phyloP scores from a whole-genome alignment of 1,140 invertebrate genomes.

The Penaeus vannamei region DNA sequence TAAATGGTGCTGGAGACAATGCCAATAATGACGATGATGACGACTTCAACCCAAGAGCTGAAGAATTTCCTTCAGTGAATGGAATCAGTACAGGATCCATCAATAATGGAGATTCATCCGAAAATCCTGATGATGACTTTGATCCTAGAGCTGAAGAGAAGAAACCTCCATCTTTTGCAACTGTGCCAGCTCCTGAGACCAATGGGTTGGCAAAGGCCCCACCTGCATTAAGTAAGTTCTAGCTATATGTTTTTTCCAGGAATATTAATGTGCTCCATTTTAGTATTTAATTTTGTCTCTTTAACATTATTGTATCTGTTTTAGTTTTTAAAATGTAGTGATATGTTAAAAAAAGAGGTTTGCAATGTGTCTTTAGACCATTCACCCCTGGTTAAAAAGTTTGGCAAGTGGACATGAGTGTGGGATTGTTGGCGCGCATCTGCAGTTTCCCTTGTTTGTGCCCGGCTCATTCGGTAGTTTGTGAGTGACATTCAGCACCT shows the following conservation, averaged over 20 bases:
- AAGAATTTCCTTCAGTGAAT: slow-evolving; percentile 34
- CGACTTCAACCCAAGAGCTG: slow-evolving; percentile 67
- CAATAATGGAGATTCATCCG: slow-evolving; percentile 76
- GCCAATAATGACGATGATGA: slow-evolving; percentile 52
- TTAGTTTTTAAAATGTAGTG: too few species aligned
- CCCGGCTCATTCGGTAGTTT: too few species aligned
- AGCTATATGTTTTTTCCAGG: neutral
- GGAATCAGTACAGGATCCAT: slow-evolving; percentile 20
- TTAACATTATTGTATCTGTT: neutral
- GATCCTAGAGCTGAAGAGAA: slow-evolving; percentile 70
- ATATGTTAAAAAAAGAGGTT: too few species aligned
- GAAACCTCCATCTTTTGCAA: slow-evolving; percentile 46
- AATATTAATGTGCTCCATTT: neutral
- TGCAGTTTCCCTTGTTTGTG: too few species aligned
- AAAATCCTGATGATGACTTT: slow-evolving; percentile 82
- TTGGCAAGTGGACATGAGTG: too few species aligned
- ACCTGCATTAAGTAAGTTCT: slow-evolving; percentile 48
- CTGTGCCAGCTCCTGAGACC: slow-evolving; percentile 29
- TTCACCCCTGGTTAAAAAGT: too few species aligned
- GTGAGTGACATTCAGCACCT: too few species aligned
- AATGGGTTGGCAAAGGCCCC: slow-evolving; percentile 52
- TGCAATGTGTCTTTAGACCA: too few species aligned
- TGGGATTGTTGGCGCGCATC: too few species aligned
- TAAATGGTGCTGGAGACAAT: slow-evolving; percentile 27
- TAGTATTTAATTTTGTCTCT: neutral